phyloP scores from a whole-genome alignment of 1,140 invertebrate genomes.

The Agraylea sexmaculata region DNA sequence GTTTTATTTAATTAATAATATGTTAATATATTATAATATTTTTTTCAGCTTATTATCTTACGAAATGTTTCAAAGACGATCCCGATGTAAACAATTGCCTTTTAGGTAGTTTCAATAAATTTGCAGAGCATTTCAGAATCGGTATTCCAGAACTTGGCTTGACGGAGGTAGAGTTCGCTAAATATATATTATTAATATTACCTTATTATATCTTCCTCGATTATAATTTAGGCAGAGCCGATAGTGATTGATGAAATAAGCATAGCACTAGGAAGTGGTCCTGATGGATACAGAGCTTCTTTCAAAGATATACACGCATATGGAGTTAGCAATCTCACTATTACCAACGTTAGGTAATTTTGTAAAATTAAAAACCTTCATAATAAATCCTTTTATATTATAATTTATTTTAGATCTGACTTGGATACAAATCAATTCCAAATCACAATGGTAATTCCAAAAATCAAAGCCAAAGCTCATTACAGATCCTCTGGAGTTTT shows the following conservation, averaged over 20 bases:
- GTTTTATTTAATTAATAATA: not conserved
- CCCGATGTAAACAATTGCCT: slow-evolving; percentile 60
- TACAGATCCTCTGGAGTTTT: slow-evolving; percentile 68
- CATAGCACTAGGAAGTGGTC: slow-evolving; percentile 61
- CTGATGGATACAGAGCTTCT: slow-evolving; percentile 63
- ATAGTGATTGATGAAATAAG: slow-evolving; percentile 67
- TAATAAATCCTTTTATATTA: not conserved
- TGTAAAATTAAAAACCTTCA: not conserved
- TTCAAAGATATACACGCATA: slow-evolving; percentile 67
- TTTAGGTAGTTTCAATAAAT: slow-evolving; percentile 54
- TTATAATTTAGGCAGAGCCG: slow-evolving; percentile 49
- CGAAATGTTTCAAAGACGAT: slow-evolving; percentile 53
- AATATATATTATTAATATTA: not conserved
- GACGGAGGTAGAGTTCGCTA: slow-evolving; percentile 34
- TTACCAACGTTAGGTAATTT: slow-evolving; percentile 58
- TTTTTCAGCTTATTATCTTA: slow-evolving; percentile 46
- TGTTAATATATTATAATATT: not conserved
- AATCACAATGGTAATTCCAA: slow-evolving; percentile 61
- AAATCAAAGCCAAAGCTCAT: slow-evolving; percentile 58
- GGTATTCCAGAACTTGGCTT: slow-evolving; percentile 55
- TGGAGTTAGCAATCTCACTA: slow-evolving; percentile 63
- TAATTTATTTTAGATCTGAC: slow-evolving; percentile 46
- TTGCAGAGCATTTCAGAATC: slow-evolving; percentile 54
- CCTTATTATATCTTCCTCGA: slow-evolving; percentile 2
- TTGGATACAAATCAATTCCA: slow-evolving; percentile 66